Evolutionary conservation across 1,140 invertebrate genomes (phyloP).

Genomic region (Marisa cornuarietis): DNA sequence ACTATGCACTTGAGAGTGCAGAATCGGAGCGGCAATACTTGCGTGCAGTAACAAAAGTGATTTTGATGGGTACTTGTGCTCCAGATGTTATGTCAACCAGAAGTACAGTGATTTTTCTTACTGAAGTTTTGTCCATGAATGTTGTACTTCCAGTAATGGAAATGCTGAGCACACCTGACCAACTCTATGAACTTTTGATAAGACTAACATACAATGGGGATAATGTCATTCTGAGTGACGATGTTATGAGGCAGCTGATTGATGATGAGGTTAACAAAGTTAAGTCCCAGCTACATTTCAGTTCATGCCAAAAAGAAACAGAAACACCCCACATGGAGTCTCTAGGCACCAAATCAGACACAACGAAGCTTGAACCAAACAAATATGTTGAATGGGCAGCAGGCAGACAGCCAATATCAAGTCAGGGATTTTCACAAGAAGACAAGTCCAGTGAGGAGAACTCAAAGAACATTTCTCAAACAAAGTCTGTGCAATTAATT

Average conservation of each 20-base stretch:
- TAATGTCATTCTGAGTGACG: conserved; percentile 2
- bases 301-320: too few relatives aligned
- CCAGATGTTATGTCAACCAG: conserved; percentile 27
- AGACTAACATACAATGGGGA: conserved; percentile 37
- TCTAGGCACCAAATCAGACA: too few relatives aligned
- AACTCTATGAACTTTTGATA: conserved; percentile 45
- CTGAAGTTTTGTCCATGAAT: conserved; percentile 44
- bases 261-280: conserved; percentile 3
- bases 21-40: conserved; percentile 38
- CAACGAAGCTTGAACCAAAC: too few relatives aligned
- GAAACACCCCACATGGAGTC: too few relatives aligned
- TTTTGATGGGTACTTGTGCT: conserved; percentile 31
- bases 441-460: too few relatives aligned
- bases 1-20: conserved; percentile 34
- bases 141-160: conserved; percentile 39
- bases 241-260: conserved; percentile 19
- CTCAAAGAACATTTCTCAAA: too few relatives aligned
- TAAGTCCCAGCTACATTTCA: too few relatives aligned
- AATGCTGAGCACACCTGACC: conserved; percentile 41
- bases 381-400: too few relatives aligned
- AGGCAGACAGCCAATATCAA: too few relatives aligned
- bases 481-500: too few relatives aligned
- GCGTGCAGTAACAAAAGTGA: conserved; percentile 28
- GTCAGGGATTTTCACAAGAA: too few relatives aligned
- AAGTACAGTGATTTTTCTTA: conserved; percentile 32